Percentiles rank a stretch among this genome's conserved stretches.
Evolutionary conservation across 2,888 invertebrate species (phyloP).

Genomic region (Cantharis flavilabris): DNA sequence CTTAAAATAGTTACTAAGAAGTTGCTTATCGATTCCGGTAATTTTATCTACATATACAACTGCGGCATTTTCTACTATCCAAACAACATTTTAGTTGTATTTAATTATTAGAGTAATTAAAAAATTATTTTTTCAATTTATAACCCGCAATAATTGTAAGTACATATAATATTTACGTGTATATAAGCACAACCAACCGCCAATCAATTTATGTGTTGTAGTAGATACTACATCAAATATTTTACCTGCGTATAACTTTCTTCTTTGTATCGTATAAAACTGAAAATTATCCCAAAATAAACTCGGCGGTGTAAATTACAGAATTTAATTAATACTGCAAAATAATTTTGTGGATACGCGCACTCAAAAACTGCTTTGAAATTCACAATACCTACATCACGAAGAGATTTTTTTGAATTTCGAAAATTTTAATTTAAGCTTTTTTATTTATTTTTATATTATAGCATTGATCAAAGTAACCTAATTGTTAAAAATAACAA

Average conservation of each 20-base stretch:
- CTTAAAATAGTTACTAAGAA: conserved; percentile 28
- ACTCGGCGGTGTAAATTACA: background rate
- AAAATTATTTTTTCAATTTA: background rate
- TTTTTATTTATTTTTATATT: background rate
- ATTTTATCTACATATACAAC: conserved; percentile 19
- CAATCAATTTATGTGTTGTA: background rate
- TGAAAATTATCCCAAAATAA: background rate
- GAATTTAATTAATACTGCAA: background rate
- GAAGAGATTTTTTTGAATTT: no score
- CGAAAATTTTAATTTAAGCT: no score
- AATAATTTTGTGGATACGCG: background rate
- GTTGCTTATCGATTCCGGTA: conserved; percentile 25
- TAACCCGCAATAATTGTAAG: background rate
- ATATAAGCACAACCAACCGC: background rate
- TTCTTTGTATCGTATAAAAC: background rate
- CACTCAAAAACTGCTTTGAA: background rate
- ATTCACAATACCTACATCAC: background rate
- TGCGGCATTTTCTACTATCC: conserved; percentile 17
- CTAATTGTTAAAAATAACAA: background rate
- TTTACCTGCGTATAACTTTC: background rate
- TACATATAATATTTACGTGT: background rate
- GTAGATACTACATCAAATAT: background rate
- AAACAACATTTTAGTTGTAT: background rate
- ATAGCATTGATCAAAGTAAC: background rate
- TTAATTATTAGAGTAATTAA: background rate